A percentile compares a stretch with the other conserved stretches of the same genome.
phyloP scores from a whole-genome alignment of 2,888 invertebrate genomes.

The Eristalis intricaria region DNA sequence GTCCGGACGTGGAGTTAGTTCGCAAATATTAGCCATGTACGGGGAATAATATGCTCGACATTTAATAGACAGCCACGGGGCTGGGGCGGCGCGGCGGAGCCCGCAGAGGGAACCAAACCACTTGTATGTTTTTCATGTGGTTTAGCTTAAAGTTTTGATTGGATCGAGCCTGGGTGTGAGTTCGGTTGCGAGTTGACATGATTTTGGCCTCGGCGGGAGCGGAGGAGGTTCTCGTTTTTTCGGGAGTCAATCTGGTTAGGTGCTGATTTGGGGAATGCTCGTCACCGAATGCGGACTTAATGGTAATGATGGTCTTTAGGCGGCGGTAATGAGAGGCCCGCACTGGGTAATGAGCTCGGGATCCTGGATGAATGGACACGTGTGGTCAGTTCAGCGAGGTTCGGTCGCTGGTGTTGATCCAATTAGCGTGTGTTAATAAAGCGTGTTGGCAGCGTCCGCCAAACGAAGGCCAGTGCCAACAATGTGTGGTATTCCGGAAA shows the following conservation, averaged over 20 bases:
- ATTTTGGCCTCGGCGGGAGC: not conserved
- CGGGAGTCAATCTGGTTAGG: conserved; percentile 45
- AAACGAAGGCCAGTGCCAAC: not conserved
- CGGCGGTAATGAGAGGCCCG: not conserved
- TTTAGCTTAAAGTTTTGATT: conserved; percentile 44
- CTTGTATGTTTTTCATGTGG: conserved; percentile 30
- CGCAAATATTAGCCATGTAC: conserved; percentile 59
- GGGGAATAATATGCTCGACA: conserved; percentile 47
- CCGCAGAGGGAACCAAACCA: not conserved
- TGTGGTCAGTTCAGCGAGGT: not conserved
- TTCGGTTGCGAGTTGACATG: not conserved
- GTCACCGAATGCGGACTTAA: conserved; percentile 24
- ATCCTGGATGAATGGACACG: not conserved
- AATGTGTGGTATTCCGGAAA: not conserved
- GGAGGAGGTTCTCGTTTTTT: not conserved
- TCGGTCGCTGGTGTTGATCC: not conserved
- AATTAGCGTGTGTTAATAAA: not conserved
- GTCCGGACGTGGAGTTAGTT: conserved; percentile 7
- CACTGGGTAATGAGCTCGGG: not conserved
- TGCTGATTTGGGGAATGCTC: conserved; percentile 54
- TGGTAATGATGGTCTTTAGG: conserved; percentile 21
- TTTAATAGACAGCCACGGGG: conserved; percentile 15
- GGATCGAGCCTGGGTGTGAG: not conserved
- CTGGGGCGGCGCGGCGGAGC: not conserved
- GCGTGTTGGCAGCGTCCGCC: not conserved